Base-by-base conservation (phyloP, 2,888 invertebrate species). In the Graphium colonna region DNA sequence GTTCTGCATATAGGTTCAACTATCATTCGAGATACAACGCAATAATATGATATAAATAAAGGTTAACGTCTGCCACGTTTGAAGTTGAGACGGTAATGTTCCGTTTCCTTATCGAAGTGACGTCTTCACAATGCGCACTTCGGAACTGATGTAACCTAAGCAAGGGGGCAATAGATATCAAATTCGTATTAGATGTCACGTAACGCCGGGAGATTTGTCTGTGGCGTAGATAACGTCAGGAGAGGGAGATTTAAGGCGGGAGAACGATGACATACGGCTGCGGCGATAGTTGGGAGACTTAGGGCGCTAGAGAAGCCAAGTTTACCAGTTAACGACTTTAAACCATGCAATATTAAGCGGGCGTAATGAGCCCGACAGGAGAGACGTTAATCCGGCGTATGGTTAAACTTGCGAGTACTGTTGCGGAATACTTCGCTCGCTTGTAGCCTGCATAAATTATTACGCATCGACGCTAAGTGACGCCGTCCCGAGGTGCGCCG, bases 291-390 rank as follows among this genome's bases (percentile, higher is more conserved):
- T 49, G 18, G 50, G 49, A 53, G 33, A 54, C 51, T 51, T 56
- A 36, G 48, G 49, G 51, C 55, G 58, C 56, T 62, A 62, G 64
- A 67, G n/a, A 62, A 64, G 68, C 68, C 62, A 63, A 73, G 66
- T 71, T 70, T 48, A 50, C 41, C 52, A 52, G 65, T 63, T 65
- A 70, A 68, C 63, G 63, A 69, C 61, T 65, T 60, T 56, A 63
- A n/a, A 59, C 51, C 62, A 60, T 68, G 70, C 60, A 73, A 75
- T 69, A 79, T 77, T 74, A 69, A 77, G 65, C 60, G 67, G 67
- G 69, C 58, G 72, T 75, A 75, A 77, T 77, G 66, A 75, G 70
- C 62, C 55, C 61, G 64, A 63, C 60, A 60, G 67, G 62, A 68
- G 65, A 62, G 54, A 65, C 67, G 68, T 62, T 75, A 73, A 73